phyloP scores from a whole-genome alignment of 2,888 invertebrate species.

The Himalopsyche japonica region DNA sequence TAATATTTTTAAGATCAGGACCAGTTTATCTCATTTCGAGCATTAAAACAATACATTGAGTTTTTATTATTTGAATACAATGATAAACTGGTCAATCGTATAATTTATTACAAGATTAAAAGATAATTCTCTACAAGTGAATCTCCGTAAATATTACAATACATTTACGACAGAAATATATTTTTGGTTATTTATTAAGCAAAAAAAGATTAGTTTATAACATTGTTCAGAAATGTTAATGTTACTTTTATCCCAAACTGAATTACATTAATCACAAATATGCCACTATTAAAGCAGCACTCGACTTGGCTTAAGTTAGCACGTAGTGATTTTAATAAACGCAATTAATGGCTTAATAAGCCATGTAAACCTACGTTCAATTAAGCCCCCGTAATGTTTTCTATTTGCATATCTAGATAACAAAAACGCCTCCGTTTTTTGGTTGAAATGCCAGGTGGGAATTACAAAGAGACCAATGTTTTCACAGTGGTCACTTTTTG shows the following conservation, averaged over 20 bases:
- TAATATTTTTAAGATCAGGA: too few relatives aligned
- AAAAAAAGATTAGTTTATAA: neutral
- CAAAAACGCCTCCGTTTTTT: neutral
- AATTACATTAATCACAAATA: neutral
- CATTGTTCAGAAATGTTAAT: neutral
- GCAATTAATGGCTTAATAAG: conserved; percentile 8
- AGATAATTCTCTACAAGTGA: too few relatives aligned
- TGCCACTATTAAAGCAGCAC: neutral
- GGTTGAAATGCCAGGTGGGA: neutral
- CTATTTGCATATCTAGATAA: conserved; percentile 28
- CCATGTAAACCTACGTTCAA: conserved; percentile 9
- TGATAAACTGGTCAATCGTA: too few relatives aligned
- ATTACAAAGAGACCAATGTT: neutral
- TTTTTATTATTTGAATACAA: too few relatives aligned
- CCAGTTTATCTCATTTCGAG: too few relatives aligned
- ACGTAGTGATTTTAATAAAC: neutral
- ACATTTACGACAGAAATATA: too few relatives aligned
- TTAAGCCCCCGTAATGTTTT: conserved; percentile 16
- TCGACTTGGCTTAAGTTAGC: neutral
- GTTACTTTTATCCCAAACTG: neutral
- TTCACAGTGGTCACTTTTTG: neutral
- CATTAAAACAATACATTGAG: too few relatives aligned
- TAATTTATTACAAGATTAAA: too few relatives aligned
- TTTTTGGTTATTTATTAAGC: too few relatives aligned
- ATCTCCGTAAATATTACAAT: too few relatives aligned